These are phyloP conservation scores for Phycodurus eques DNA, from an alignment of 2,113 vertebrate genomes.

Conservation along the genomic window DNA sequence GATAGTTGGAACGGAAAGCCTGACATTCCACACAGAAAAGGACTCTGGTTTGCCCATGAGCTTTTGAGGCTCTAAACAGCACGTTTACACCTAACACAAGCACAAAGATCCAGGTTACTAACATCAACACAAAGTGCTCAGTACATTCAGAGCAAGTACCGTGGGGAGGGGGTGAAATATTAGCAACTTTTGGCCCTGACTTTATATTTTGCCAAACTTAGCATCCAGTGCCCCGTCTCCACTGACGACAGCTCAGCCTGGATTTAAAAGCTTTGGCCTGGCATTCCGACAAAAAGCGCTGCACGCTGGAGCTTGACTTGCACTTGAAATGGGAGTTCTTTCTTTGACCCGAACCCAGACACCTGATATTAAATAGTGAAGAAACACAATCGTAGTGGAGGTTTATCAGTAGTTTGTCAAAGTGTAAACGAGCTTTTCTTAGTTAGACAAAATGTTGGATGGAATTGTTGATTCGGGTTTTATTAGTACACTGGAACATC, in stretches of 20 bases:
- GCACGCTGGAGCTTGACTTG: constrained; percentile 20
- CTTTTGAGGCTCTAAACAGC: constrained; percentile 40
- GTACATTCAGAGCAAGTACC: neutral
- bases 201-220: constrained; percentile 58
- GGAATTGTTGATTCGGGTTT: neutral
- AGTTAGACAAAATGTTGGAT: neutral
- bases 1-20: constrained; percentile 55
- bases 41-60: constrained; percentile 42
- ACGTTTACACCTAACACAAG: constrained; percentile 56
- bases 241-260: constrained; percentile 25
- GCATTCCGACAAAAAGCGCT: constrained; percentile 32
- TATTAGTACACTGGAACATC: neutral
- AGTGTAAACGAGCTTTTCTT: neutral
- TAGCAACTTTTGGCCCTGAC: constrained; percentile 37
- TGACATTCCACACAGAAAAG: constrained; percentile 55
- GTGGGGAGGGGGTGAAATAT: constrained; percentile 15
- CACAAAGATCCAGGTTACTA: constrained; percentile 17
- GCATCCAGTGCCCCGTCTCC: constrained; percentile 24
- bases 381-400: neutral
- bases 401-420: neutral
- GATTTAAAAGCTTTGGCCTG: constrained; percentile 40
- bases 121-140: neutral
- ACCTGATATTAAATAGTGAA: neutral
- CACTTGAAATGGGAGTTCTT: constrained; percentile 23
- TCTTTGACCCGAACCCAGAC: constrained; percentile 18